A percentile compares a stretch with the other conserved stretches of the same genome.
Conservation (phyloP, 2,113 vertebrate genomes). For the Sinocyclocheilus maitianheensis region DNA sequence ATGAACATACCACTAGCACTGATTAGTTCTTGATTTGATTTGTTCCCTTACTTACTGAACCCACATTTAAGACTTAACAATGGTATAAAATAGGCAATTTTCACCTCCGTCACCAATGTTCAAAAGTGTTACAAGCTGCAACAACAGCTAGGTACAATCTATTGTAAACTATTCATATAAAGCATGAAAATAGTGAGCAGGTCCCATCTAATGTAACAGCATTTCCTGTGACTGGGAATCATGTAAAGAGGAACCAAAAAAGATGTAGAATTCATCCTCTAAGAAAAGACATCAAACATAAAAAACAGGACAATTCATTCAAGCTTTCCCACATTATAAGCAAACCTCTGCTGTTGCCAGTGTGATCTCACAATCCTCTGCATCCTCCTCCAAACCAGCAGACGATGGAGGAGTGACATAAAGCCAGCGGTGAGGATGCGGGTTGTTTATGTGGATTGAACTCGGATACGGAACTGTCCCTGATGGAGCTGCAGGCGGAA, state of each 20-base stretch:
- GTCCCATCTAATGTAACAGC: slow-evolving; percentile 6
- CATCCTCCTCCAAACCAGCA: background rate
- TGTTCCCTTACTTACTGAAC: slow-evolving; percentile 23
- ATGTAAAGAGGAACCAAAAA: background rate
- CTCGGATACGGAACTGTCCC: slow-evolving; percentile 88
- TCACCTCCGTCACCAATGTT: background rate
- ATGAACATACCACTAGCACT: background rate
- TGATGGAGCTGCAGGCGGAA: slow-evolving; percentile 94
- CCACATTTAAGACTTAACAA: background rate
- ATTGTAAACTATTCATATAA: too few species aligned
- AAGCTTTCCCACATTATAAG: background rate
- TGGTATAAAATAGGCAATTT: background rate
- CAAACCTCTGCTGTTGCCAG: background rate
- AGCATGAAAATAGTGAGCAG: background rate
- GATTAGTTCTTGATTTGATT: background rate
- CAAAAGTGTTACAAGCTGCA: background rate
- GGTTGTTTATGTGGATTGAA: slow-evolving; percentile 74
- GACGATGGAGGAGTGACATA: background rate
- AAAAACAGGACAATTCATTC: slow-evolving; percentile 27
- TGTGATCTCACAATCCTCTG: slow-evolving; percentile 14
- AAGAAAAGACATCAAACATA: slow-evolving; percentile 11
- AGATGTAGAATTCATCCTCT: background rate
- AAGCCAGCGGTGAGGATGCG: background rate
- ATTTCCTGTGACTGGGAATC: background rate
- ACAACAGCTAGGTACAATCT: slow-evolving; percentile 7